Conservation (phyloP, 2,888 invertebrate genomes). For the Drosophila atroscutellata region DNA sequence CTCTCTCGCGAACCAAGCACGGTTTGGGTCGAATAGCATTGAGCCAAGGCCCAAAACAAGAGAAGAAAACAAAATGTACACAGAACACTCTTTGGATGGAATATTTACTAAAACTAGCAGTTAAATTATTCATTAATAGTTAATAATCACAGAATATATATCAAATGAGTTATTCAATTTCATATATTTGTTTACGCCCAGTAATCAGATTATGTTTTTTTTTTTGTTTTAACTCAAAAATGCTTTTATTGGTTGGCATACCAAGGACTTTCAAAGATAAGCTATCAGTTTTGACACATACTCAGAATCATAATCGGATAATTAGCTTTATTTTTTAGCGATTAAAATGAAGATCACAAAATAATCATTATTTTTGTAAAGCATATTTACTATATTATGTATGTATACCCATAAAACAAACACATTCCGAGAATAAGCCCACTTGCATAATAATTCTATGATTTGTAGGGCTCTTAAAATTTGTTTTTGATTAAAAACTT, state of each 20-base stretch:
- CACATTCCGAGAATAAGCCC: too few species aligned
- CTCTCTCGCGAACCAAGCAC: slow-evolving; percentile 4
- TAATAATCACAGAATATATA: background rate
- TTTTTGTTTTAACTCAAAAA: background rate
- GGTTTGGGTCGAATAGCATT: background rate
- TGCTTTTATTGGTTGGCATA: background rate
- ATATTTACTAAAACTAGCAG: background rate
- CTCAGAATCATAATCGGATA: background rate
- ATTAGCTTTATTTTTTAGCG: background rate
- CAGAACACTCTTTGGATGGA: background rate
- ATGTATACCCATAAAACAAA: too few species aligned
- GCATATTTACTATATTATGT: too few species aligned
- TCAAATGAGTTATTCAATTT: background rate
- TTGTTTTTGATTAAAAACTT: too few species aligned
- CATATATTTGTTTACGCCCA: background rate
- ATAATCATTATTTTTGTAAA: background rate
- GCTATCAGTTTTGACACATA: background rate
- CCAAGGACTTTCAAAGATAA: background rate
- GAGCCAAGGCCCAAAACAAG: background rate
- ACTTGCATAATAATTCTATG: too few species aligned
- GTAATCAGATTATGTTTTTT: background rate
- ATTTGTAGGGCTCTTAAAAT: too few species aligned
- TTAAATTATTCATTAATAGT: background rate
- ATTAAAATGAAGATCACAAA: background rate
- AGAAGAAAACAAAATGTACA: background rate